Conservation (phyloP, 2,797 vertebrate species). For the Lutra lutra region DNA sequence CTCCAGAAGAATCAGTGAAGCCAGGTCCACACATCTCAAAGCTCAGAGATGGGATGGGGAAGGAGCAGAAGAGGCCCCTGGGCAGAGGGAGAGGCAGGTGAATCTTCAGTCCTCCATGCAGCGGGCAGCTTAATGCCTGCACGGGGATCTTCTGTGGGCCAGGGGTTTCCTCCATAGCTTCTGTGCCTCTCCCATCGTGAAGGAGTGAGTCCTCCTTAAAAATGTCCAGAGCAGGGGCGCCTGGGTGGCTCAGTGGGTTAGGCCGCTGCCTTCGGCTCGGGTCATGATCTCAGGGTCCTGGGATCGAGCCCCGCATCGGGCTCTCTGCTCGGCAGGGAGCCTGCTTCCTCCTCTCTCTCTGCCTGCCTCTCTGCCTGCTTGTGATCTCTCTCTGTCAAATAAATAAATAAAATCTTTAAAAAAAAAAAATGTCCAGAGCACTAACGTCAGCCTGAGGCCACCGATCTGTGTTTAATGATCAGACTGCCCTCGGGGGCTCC, state of each 20-base stretch:
- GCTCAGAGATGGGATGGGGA: background rate
- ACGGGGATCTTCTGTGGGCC: background rate
- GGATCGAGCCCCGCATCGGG: too few relatives aligned
- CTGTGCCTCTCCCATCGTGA: too few relatives aligned
- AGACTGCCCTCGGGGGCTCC: background rate
- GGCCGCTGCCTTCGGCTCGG: too few relatives aligned
- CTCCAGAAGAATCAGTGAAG: background rate
- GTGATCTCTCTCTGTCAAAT: too few relatives aligned
- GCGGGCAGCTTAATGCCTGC: background rate
- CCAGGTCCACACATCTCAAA: background rate
- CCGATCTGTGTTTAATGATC: background rate
- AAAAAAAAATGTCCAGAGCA: too few relatives aligned
- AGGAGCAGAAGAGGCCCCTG: background rate
- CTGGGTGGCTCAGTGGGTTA: too few relatives aligned
- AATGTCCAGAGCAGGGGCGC: too few relatives aligned
- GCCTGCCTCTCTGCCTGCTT: too few relatives aligned
- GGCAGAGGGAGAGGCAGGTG: background rate
- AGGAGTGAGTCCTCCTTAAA: background rate
- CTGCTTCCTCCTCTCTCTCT: too few relatives aligned
- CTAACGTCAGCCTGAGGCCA: background rate
- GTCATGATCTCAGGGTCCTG: too few relatives aligned
- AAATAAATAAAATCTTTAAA: too few relatives aligned
- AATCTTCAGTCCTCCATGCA: background rate
- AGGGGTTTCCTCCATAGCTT: background rate
- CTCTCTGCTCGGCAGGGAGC: too few relatives aligned